A percentile compares a stretch with the other conserved stretches of the same genome.
Conservation (phyloP, 1,140 invertebrate species). For the Myzus persicae region DNA sequence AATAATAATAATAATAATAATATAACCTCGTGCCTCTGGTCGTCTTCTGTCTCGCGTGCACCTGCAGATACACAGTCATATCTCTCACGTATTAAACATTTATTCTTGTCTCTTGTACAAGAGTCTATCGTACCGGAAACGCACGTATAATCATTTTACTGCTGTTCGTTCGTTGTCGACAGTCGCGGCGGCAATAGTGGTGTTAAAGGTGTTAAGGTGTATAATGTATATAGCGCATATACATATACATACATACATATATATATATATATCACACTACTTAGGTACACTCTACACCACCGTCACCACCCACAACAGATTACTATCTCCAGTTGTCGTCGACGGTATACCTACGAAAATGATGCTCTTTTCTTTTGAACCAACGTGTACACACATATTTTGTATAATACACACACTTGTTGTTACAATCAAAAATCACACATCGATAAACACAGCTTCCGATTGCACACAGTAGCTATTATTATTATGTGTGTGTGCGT, state of each 20-base stretch:
- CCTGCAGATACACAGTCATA: not conserved
- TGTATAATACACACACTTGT: not conserved
- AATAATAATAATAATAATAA: not conserved
- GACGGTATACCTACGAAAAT: not conserved
- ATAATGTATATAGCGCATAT: not conserved
- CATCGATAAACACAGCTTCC: constrained; percentile 24
- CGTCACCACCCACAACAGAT: not conserved
- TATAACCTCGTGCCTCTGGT: not conserved
- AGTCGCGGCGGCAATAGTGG: not conserved
- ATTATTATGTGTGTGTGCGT: not conserved
- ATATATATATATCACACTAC: not conserved
- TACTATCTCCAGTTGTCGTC: not conserved
- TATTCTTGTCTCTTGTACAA: not conserved
- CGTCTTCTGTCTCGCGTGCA: not conserved
- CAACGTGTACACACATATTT: not conserved
- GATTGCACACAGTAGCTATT: not conserved
- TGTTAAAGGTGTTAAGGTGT: constrained; percentile 20
- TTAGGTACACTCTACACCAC: not conserved
- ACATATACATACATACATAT: not conserved
- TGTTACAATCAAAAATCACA: constrained; percentile 36
- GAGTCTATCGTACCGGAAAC: not conserved
- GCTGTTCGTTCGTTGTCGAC: not conserved
- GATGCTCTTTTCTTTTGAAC: not conserved
- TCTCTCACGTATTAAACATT: constrained; percentile 4
- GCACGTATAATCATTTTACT: not conserved